Conservation (phyloP, 2,888 invertebrate species). For the Luperina nickerlii region DNA sequence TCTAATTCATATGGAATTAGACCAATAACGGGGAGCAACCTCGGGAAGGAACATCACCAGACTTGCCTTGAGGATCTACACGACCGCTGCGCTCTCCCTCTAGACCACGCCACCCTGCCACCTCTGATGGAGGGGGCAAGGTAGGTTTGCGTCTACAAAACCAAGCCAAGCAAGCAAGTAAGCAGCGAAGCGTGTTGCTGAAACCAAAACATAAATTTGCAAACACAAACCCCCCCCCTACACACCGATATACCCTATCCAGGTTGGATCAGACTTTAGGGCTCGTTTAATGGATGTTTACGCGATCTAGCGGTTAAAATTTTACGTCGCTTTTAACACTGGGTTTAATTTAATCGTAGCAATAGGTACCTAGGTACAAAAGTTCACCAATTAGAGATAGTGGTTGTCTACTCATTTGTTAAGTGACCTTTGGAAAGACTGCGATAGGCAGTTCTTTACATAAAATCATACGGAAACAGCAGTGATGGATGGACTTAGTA, state of each 20-base stretch:
- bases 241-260: conserved; percentile 1
- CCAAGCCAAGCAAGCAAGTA: too few relatives aligned
- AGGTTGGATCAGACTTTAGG: conserved; percentile 1
- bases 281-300: conserved; percentile 25
- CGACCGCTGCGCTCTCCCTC: too few relatives aligned
- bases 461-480: not conserved
- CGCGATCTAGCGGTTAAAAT: conserved; percentile 22
- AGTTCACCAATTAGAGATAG: not conserved
- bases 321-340: conserved; percentile 9
- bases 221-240: too few relatives aligned
- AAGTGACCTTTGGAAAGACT: not conserved
- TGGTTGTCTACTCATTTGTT: not conserved
- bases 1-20: too few relatives aligned
- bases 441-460: not conserved
- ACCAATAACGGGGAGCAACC: too few relatives aligned
- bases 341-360: not conserved
- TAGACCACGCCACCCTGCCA: too few relatives aligned
- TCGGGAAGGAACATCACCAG: too few relatives aligned
- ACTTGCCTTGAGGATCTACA: too few relatives aligned
- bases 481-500: not conserved
- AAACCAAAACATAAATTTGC: too few relatives aligned
- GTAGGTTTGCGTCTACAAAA: too few relatives aligned
- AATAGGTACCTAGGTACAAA: not conserved
- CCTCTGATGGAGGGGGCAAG: too few relatives aligned
- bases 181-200: too few relatives aligned